Percentiles rank a stretch among this genome's conserved stretches.
Conservation (phyloP, 2,797 vertebrate genomes). For the Glyptemys insculpta region DNA sequence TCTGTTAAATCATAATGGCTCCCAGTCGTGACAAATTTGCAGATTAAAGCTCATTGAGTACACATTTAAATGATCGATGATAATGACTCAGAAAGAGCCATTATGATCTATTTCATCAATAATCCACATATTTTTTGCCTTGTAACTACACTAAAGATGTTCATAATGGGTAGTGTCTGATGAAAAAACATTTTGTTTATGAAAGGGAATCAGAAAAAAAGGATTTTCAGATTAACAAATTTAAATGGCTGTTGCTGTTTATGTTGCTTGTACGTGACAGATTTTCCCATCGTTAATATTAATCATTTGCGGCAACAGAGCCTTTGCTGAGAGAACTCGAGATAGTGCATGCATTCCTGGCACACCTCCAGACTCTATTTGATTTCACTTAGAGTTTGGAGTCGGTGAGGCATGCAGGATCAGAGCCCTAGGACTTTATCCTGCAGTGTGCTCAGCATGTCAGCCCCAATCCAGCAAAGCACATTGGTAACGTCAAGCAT, state of each 20-base stretch:
- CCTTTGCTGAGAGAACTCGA: conserved; percentile 56
- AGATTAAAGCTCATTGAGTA: conserved; percentile 79
- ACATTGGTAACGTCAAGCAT: background rate
- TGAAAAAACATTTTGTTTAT: conserved; percentile 68
- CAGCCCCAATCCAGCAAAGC: background rate
- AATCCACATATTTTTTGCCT: conserved; percentile 67
- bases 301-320: conserved; percentile 74
- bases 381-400: conserved; percentile 67
- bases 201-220: conserved; percentile 54
- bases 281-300: conserved; percentile 77
- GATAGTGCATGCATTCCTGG: background rate
- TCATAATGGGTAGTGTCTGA: conserved; percentile 53
- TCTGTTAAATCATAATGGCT: conserved; percentile 72
- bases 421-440: background rate
- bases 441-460: background rate
- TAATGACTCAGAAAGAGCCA: conserved; percentile 70
- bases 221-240: conserved; percentile 62
- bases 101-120: conserved; percentile 79
- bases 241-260: conserved; percentile 60
- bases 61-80: conserved; percentile 79
- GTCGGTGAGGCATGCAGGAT: conserved; percentile 45
- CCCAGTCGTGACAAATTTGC: conserved; percentile 77
- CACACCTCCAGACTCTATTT: conserved; percentile 44
- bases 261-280: conserved; percentile 48
- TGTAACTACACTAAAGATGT: conserved; percentile 63